phyloP scores from a whole-genome alignment of 2,113 vertebrate genomes.

The Alligator sinensis region DNA sequence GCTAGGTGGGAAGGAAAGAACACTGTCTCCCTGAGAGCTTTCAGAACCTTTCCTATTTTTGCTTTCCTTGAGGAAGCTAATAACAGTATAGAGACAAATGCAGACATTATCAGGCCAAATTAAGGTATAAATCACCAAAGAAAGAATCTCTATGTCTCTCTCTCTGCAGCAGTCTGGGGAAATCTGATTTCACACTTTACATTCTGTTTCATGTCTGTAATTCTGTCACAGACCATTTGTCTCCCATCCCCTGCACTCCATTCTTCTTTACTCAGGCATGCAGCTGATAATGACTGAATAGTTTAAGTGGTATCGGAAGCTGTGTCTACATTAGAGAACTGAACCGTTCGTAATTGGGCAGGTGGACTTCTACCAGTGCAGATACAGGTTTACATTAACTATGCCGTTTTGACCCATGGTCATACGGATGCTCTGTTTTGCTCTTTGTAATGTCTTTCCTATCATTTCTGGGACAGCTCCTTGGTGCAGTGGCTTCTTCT shows the following conservation, averaged over 20 bases:
- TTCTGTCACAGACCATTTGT: not conserved
- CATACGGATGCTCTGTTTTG: not conserved
- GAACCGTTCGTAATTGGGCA: fast-evolving
- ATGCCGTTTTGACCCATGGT: fast-evolving
- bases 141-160: not conserved
- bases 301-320: not conserved
- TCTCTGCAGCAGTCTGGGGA: not conserved
- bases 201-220: slow-evolving; percentile 12
- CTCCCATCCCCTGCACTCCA: not conserved
- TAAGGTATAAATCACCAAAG: slow-evolving; percentile 50
- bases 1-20: not conserved
- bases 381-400: fast-evolving
- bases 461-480: not conserved
- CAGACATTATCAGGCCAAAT: slow-evolving; percentile 29
- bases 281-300: not conserved
- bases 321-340: not conserved
- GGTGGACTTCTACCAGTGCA: fast-evolving
- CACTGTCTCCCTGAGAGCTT: not conserved
- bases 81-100: slow-evolving; percentile 33
- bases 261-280: not conserved
- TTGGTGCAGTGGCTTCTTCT: not conserved
- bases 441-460: fast-evolving
- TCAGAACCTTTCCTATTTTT: slow-evolving; percentile 22
- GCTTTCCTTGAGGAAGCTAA: slow-evolving; percentile 37
- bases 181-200: slow-evolving; percentile 18